These are phyloP conservation scores for Rhagonycha fulva DNA, from an alignment of 2,888 invertebrate genomes.

Conservation along the genomic window DNA sequence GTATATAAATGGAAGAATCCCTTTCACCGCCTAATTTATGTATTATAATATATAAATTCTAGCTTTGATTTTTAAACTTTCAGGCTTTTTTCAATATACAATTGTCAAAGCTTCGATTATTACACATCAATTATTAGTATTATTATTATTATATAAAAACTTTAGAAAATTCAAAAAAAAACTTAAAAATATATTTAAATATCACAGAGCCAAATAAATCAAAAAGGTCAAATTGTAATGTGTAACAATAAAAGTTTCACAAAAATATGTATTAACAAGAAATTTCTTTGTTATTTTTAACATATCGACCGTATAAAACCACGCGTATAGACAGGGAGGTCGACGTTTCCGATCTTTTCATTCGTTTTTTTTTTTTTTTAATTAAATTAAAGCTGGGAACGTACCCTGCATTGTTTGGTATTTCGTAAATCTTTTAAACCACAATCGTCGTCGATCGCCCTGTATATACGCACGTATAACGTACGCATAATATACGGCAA, in stretches of 20 bases:
- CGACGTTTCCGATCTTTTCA: neutral
- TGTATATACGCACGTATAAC: neutral
- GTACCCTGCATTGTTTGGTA: neutral
- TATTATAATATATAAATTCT: conserved; percentile 33
- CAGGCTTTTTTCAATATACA: conserved; percentile 27
- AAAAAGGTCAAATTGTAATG: conserved; percentile 17
- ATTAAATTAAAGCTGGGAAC: too few relatives aligned
- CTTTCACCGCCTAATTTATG: conserved; percentile 36
- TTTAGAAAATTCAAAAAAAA: conserved; percentile 27
- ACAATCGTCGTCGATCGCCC: neutral
- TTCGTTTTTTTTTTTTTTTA: neutral
- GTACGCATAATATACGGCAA: neutral
- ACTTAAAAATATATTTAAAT: conserved; percentile 35
- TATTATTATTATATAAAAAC: conserved; percentile 1
- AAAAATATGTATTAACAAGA: conserved; percentile 12
- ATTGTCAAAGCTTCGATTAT: conserved; percentile 5
- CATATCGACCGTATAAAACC: neutral
- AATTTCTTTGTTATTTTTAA: neutral
- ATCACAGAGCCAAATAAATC: conserved; percentile 51
- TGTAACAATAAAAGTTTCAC: conserved; percentile 17
- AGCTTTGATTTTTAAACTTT: conserved; percentile 31
- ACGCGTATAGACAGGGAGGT: neutral
- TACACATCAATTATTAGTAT: conserved; percentile 6
- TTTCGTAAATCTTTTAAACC: neutral
- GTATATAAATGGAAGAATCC: conserved; percentile 38